Evolutionary conservation across 2,888 invertebrate species (phyloP), one percentile per base, ranked within the genome.

Genomic region (Deroplatys truncata): DNA sequence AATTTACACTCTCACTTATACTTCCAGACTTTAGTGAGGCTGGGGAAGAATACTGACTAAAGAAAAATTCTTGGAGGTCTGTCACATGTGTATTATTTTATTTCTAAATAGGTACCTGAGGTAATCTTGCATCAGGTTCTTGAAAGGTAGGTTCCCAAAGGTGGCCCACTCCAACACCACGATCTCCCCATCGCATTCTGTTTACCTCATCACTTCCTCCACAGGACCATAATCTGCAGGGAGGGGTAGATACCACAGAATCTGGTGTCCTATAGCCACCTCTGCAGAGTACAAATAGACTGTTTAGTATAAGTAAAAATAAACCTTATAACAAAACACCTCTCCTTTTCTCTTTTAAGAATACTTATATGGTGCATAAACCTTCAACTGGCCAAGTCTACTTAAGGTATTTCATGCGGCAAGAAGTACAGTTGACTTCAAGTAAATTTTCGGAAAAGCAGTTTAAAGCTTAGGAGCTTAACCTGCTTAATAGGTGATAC

Each of bases 131-230:
- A 87, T 93, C 94, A 7, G 94, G 94, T 10, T 93, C 94, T 31
- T 94, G 94, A 35, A 93, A 92, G 16, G 94, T 93, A 2, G 96
- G 95, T 91, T 96, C 96, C 96, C 96, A 96, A 82, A 96, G 94
- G 89, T 96, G 95, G 25, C 96, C 96, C 2, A 96, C 95, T 85
- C 96, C 96, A 56, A 96, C 95, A 2, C 96, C 96, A 90, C 96
- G 95, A 93, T 96, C 97, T 16, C 96, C 96, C 97, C 97, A 97
- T 91, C 96, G 96, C 0, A 95, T 95, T 5, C 97, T 94, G 25
- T 88, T 88, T 28, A 90, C 91, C 20, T 91, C 91, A 56, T 96
- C 96, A 91, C 96, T 95, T 90, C 95, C 94, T 91, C 9, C 93
- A 25, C 72, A 49, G 16, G 89, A 89, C 86, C 89, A 90, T 28